Conservation (phyloP, 1,140 invertebrate species). For the Heliconius congener region DNA sequence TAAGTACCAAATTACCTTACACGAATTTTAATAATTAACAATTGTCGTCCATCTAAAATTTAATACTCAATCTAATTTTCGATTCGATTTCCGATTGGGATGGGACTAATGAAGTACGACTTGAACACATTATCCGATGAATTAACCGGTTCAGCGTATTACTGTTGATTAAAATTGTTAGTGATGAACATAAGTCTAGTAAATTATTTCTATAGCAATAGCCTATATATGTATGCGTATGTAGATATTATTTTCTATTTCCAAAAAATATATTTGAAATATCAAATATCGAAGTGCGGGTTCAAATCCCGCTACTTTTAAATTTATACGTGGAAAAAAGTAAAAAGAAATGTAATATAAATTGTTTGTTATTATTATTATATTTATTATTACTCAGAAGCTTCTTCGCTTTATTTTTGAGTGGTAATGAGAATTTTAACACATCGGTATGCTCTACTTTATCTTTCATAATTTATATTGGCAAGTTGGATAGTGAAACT, state of each 20-base stretch:
- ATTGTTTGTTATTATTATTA: no score
- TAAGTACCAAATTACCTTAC: neutral
- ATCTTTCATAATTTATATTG: no score
- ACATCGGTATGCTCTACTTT: no score
- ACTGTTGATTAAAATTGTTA: conserved; percentile 47
- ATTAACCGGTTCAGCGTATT: conserved; percentile 45
- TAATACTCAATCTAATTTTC: conserved; percentile 34
- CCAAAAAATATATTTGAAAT: no score
- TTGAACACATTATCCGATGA: conserved; percentile 54
- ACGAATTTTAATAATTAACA: neutral
- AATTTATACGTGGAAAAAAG: no score
- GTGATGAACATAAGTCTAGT: conserved; percentile 38
- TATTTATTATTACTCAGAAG: no score
- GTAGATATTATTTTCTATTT: neutral
- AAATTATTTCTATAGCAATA: neutral
- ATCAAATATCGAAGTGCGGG: no score
- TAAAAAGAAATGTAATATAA: no score
- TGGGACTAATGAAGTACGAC: conserved; percentile 56
- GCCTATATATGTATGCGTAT: neutral
- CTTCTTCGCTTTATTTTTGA: no score
- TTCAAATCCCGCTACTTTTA: no score
- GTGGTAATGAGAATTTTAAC: no score
- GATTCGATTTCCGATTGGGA: conserved; percentile 54
- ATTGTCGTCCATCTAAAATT: conserved; percentile 20
- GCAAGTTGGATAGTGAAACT: no score